Evolutionary conservation across 2,888 invertebrate species (phyloP).

Genomic region (Tortrix viridana): DNA sequence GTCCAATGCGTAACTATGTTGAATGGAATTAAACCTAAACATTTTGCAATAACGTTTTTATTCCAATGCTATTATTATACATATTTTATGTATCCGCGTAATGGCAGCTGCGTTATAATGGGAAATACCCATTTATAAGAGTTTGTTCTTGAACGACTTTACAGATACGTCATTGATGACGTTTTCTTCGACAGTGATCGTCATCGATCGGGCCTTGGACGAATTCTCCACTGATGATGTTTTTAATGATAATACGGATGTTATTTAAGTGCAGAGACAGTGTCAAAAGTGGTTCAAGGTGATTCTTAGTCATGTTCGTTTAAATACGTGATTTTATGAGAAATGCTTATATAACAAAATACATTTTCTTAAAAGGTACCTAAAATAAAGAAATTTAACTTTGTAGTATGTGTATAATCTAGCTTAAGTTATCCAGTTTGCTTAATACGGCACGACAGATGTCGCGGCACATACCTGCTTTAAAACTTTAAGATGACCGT

Average conservation of each 20-base stretch:
- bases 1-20: too few relatives aligned
- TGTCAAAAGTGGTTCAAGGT: conserved; percentile 4
- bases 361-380: too few relatives aligned
- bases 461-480: too few relatives aligned
- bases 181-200: not conserved
- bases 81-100: not conserved
- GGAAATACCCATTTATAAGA: conserved; percentile 5
- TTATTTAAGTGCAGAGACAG: conserved; percentile 17
- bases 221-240: conserved; percentile 24
- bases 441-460: too few relatives aligned
- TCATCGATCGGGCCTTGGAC: conserved; percentile 15
- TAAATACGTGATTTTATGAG: not conserved
- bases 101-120: conserved; percentile 2
- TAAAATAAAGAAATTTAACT: too few relatives aligned
- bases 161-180: conserved; percentile 19
- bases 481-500: too few relatives aligned
- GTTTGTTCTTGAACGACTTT: not conserved
- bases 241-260: conserved; percentile 3
- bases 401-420: too few relatives aligned
- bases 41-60: not conserved
- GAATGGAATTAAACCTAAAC: not conserved
- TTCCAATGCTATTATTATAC: not conserved
- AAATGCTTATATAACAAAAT: not conserved
- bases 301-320: not conserved
- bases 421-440: too few relatives aligned